phyloP scores from a whole-genome alignment of 37 sponge, comb jelly and placozoan species.

The Halichondria panicea region DNA sequence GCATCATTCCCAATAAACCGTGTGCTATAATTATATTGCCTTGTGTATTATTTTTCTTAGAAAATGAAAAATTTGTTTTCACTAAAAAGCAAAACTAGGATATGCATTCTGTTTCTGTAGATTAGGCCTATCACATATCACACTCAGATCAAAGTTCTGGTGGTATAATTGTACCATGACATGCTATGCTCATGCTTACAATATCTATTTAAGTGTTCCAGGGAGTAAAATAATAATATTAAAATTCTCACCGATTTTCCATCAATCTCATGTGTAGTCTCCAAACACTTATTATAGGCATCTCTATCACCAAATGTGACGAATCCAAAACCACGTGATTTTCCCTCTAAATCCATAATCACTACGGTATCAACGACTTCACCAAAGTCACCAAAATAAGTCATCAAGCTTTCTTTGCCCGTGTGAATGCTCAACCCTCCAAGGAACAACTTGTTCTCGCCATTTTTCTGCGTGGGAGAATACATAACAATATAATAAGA shows the following conservation, averaged over 20 bases:
- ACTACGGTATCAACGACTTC: slow-evolving; percentile 60
- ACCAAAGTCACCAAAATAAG: slow-evolving; percentile 43
- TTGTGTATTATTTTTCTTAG: no score
- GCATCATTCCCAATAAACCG: no score
- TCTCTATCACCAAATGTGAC: slow-evolving; percentile 19
- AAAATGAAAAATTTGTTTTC: neutral
- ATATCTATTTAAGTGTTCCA: no score
- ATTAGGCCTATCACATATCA: no score
- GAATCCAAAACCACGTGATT: slow-evolving; percentile 68
- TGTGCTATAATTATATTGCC: no score
- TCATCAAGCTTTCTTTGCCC: slow-evolving; percentile 22
- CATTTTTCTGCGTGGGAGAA: no score
- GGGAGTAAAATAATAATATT: no score
- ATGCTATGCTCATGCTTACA: no score
- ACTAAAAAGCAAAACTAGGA: neutral
- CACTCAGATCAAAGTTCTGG: no score
- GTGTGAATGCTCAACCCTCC: slow-evolving; percentile 52
- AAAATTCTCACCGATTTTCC: slow-evolving; percentile 26
- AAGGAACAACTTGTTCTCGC: slow-evolving; percentile 61
- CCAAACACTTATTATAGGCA: slow-evolving; percentile 26
- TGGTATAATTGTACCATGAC: no score
- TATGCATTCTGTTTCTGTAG: no score
- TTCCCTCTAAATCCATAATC: slow-evolving; percentile 42
- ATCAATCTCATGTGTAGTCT: slow-evolving; percentile 37
- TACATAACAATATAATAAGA: no score